A percentile compares a stretch with the other conserved stretches of the same genome.
Conservation (phyloP, 1,140 invertebrate species). For the Leptinotarsa undecemlineata region DNA sequence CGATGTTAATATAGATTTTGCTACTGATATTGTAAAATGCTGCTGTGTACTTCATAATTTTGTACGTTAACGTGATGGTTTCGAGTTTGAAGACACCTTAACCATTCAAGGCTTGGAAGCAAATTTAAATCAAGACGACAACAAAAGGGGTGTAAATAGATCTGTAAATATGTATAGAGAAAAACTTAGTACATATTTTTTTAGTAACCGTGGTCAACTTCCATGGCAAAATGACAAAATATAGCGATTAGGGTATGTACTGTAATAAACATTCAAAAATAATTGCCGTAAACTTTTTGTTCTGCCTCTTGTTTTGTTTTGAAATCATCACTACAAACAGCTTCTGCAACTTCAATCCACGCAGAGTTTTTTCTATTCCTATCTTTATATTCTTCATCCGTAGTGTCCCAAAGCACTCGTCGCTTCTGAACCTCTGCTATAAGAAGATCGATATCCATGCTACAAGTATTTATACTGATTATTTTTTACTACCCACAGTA, state of each 20-base stretch:
- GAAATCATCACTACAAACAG: conserved; percentile 20
- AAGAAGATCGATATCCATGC: conserved; percentile 21
- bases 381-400: conserved; percentile 28
- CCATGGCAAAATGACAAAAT: conserved; percentile 23
- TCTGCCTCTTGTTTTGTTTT: conserved; percentile 24
- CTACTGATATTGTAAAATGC: conserved; percentile 47
- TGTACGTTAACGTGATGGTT: conserved; percentile 49
- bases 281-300: conserved; percentile 25
- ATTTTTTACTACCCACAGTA: conserved; percentile 12
- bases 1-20: conserved; percentile 45
- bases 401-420: conserved; percentile 23
- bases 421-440: conserved; percentile 22
- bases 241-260: conserved; percentile 18
- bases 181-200: conserved; percentile 13
- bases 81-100: conserved; percentile 48
- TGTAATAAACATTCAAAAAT: conserved; percentile 26
- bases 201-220: conserved; percentile 14
- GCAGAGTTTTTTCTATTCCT: conserved; percentile 17
- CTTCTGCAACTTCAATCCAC: conserved; percentile 23
- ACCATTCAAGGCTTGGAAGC: conserved; percentile 13
- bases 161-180: conserved; percentile 6
- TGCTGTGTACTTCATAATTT: conserved; percentile 54
- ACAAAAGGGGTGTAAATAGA: conserved; percentile 9
- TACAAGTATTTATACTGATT: conserved; percentile 18
- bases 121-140: conserved; percentile 3